Percentiles rank a stretch among this genome's conserved stretches.
Conservation (phyloP, 2,113 vertebrate species). For the Pseudolaguvia tuberculata region DNA sequence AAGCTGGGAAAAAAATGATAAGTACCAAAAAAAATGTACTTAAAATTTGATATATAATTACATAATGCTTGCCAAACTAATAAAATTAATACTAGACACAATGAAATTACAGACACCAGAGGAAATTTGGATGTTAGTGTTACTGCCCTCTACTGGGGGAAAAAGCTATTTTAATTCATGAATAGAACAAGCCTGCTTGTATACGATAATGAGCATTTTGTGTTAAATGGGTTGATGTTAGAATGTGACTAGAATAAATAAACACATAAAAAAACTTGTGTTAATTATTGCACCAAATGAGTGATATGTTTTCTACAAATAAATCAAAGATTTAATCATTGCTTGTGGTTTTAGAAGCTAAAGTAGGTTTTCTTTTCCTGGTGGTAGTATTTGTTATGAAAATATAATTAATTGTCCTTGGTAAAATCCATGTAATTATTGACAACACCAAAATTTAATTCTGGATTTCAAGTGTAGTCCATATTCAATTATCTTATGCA, state of each 20-base stretch:
- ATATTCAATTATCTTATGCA: too few species aligned
- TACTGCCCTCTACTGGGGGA: constrained; percentile 64
- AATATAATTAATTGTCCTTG: too few species aligned
- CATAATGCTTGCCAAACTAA: neutral
- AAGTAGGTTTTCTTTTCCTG: neutral
- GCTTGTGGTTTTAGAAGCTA: constrained; percentile 36
- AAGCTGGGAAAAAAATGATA: neutral
- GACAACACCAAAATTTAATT: too few species aligned
- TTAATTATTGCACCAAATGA: neutral
- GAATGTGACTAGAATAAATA: neutral
- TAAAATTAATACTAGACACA: constrained; percentile 37
- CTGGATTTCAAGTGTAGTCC: too few species aligned
- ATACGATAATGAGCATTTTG: neutral
- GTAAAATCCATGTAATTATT: too few species aligned
- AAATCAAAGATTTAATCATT: neutral
- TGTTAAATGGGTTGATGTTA: neutral
- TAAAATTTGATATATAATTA: neutral
- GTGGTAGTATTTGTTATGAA: too few species aligned
- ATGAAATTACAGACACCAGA: constrained; percentile 33
- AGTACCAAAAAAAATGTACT: constrained; percentile 1
- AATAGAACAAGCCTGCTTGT: neutral
- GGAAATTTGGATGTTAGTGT: too few species aligned
- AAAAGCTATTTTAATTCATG: constrained; percentile 31
- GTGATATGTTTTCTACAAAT: neutral
- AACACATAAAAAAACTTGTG: neutral